Evolutionary conservation across 2,113 vertebrate species (phyloP).

Genomic region (Chelonoidis abingdonii): DNA sequence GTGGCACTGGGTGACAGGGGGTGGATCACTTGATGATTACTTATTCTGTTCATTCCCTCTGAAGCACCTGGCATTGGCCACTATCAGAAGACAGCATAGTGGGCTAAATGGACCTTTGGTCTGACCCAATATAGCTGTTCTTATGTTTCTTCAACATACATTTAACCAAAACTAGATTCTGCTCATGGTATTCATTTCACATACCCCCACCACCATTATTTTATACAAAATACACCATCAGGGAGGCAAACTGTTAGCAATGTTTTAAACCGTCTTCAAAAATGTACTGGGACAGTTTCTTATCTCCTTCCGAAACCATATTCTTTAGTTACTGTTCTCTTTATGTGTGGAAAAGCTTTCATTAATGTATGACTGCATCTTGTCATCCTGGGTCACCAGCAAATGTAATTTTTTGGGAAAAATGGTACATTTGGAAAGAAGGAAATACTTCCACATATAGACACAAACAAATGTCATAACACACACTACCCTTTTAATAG

Average conservation of each 20-base stretch:
- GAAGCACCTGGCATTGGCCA: no score
- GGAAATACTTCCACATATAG: background rate
- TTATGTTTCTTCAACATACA: background rate
- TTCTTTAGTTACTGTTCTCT: background rate
- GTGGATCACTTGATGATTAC: no score
- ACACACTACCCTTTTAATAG: background rate
- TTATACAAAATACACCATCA: no score
- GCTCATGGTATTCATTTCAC: constrained; percentile 3
- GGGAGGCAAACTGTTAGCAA: background rate
- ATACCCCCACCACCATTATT: background rate
- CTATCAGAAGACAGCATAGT: no score
- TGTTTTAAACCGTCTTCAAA: background rate
- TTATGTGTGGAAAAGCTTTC: background rate
- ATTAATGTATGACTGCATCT: background rate
- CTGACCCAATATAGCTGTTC: no score
- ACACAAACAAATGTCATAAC: background rate
- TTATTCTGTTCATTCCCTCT: no score
- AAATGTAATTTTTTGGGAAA: fast-evolving
- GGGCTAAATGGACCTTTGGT: no score
- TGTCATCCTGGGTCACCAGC: background rate
- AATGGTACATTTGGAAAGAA: background rate
- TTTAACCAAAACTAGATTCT: background rate
- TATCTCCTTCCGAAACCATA: background rate
- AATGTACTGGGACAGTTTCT: background rate
- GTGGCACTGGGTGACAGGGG: no score